These are phyloP conservation scores for Oxyura jamaicensis DNA, from an alignment of 2,113 vertebrate genomes.

Conservation along the genomic window DNA sequence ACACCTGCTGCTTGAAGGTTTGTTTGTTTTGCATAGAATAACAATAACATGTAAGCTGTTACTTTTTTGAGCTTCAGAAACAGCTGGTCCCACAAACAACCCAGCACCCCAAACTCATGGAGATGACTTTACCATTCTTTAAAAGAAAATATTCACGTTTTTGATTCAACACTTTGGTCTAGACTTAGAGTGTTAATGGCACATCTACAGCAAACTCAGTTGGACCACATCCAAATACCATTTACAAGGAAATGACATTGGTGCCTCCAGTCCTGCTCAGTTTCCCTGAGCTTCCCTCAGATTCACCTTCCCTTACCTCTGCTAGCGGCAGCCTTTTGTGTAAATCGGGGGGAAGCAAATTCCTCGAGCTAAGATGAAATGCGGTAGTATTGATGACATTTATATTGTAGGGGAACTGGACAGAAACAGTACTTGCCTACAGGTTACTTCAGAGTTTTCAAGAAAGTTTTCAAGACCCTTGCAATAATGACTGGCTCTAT, in stretches of 20 bases:
- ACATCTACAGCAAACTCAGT: background rate
- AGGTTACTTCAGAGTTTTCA: background rate
- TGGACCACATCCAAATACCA: background rate
- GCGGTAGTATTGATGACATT: background rate
- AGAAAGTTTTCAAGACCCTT: background rate
- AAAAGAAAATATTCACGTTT: background rate
- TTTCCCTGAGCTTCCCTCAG: background rate
- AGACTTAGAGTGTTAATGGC: background rate
- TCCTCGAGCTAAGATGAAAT: background rate
- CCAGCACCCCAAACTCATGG: fast-evolving
- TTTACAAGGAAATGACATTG: fast-evolving
- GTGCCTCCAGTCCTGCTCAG: background rate
- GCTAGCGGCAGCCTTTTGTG: background rate
- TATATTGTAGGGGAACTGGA: background rate
- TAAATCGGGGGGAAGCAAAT: background rate
- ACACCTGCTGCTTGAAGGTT: background rate
- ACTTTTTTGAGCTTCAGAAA: background rate
- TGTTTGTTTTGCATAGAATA: background rate
- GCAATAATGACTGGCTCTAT: background rate
- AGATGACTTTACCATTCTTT: background rate
- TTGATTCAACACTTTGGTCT: background rate
- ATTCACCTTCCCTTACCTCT: background rate
- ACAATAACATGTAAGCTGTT: background rate
- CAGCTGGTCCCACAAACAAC: background rate
- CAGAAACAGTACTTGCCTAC: background rate